A percentile compares a stretch with the other conserved stretches of the same genome.
phyloP scores from a whole-genome alignment of 2,113 vertebrate species.

The Rhinopithecus roxellana region DNA sequence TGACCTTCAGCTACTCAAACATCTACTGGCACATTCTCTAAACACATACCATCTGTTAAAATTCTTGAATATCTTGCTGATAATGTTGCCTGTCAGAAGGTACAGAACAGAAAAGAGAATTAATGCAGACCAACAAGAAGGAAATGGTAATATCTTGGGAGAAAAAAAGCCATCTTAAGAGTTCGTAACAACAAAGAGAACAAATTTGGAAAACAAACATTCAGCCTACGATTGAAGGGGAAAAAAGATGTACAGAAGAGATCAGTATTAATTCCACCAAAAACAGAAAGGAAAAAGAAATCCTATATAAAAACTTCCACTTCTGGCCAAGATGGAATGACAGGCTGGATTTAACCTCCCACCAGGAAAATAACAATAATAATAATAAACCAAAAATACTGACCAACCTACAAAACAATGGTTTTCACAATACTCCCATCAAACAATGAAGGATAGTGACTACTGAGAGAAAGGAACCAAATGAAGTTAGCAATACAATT shows the following conservation, averaged over 20 bases:
- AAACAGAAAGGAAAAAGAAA: not conserved
- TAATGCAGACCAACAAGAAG: not conserved
- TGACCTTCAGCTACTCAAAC: not conserved
- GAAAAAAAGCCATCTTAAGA: not conserved
- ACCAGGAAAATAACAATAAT: not conserved
- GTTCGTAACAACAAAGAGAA: not conserved
- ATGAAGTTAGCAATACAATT: not conserved
- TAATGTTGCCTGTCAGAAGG: not conserved
- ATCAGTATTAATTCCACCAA: not conserved
- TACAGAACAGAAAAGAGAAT: not conserved
- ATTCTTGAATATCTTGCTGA: not conserved
- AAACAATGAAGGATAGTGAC: not conserved
- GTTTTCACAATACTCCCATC: not conserved
- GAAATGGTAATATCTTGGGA: not conserved
- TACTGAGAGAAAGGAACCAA: not conserved
- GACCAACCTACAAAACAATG: not conserved
- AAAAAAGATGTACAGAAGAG: not conserved
- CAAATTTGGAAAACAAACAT: not conserved
- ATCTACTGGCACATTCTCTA: not conserved
- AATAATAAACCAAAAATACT: not conserved
- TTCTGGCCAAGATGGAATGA: not conserved
- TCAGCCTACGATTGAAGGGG: not conserved
- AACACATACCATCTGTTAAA: not conserved
- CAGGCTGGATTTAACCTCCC: not conserved
- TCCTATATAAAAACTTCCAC: not conserved